A percentile compares a stretch with the other conserved stretches of the same genome.
Conservation (phyloP, 2,888 invertebrate species). For the Mesochorus sp. region DNA sequence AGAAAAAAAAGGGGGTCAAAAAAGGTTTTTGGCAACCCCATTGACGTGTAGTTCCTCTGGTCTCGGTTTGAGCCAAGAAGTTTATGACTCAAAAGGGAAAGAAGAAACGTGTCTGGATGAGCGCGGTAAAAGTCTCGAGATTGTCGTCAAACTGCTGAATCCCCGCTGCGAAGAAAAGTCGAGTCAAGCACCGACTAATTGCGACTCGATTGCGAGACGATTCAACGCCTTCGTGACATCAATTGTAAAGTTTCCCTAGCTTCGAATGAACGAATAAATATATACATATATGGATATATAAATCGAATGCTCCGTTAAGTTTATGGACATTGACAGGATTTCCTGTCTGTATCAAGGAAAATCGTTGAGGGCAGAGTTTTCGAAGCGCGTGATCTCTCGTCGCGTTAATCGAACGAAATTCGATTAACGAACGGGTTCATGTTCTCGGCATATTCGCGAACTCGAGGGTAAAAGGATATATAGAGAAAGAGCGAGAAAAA, state of each 20-base stretch:
- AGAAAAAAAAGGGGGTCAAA: not conserved
- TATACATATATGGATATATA: slow-evolving; percentile 4
- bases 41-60: slow-evolving; percentile 31
- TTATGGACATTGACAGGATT: not conserved
- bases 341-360: not conserved
- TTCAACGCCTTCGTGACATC: slow-evolving; percentile 57
- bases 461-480: too few species aligned
- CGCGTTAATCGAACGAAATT: slow-evolving; percentile 57
- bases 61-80: slow-evolving; percentile 9
- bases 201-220: slow-evolving; percentile 56
- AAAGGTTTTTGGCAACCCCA: slow-evolving; percentile 44
- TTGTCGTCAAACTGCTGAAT: not conserved
- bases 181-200: slow-evolving; percentile 47
- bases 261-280: slow-evolving; percentile 33
- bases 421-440: slow-evolving; percentile 42
- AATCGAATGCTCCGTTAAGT: not conserved
- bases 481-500: too few species aligned
- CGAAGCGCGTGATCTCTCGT: slow-evolving; percentile 46
- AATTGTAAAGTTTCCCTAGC: slow-evolving; percentile 52
- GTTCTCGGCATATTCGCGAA: slow-evolving; percentile 5
- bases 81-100: slow-evolving; percentile 21
- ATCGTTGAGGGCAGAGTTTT: not conserved
- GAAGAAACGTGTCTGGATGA: not conserved
- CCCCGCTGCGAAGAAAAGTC: not conserved
- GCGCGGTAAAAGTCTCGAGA: not conserved